Base-by-base conservation (phyloP, 2,113 vertebrate genomes). In the Paradisaea rubra region DNA sequence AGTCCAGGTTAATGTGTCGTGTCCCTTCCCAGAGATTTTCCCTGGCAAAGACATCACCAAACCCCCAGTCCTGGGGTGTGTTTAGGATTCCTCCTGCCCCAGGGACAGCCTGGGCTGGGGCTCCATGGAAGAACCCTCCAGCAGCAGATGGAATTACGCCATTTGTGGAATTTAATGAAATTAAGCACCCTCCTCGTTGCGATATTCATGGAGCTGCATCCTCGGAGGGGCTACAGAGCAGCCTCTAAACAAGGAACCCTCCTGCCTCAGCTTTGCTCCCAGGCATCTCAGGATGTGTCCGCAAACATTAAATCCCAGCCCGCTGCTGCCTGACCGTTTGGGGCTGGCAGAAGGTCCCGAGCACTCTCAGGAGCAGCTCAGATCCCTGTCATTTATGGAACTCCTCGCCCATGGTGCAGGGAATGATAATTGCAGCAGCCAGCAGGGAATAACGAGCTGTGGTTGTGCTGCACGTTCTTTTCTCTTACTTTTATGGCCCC, bases 241-340 rank as follows among this genome's bases (percentile, higher is more conserved):
- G 50, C 15, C 76, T 54, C 64, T 14, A 18, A 83, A 53, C 50
- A 56, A 83, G 84, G 54, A 27, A 5, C 44, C 33, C 24, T 24
- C 25, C 69, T 16, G 64, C 81, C 53, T 65, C 59, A 9, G 64
- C 72, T 11, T 35, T 47, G 88, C 93, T 88, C 88, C 80, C 65
- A 33, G 94, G 93, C 94, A 69, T 68, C 87, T 93, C 83, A 30
- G 60, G 60, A n/a, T 37, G 5, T 68, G 91, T 93, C 96, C 91
- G 79, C 91, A 86, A 39, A 79, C 83, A 80, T 89, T 59, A 70
- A 27, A 41, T 66, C 68, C 23, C 83, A 91, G 82, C 85, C 13
- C 31, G 76, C 60, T 39, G 57, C 88, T 56, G 63, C 15, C 85
- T 92, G 93, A 79, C 89, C 87, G 50, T 14, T 87, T 17, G 87